Conservation (phyloP, 2,113 vertebrate genomes). For the Alaudala cheleensis region DNA sequence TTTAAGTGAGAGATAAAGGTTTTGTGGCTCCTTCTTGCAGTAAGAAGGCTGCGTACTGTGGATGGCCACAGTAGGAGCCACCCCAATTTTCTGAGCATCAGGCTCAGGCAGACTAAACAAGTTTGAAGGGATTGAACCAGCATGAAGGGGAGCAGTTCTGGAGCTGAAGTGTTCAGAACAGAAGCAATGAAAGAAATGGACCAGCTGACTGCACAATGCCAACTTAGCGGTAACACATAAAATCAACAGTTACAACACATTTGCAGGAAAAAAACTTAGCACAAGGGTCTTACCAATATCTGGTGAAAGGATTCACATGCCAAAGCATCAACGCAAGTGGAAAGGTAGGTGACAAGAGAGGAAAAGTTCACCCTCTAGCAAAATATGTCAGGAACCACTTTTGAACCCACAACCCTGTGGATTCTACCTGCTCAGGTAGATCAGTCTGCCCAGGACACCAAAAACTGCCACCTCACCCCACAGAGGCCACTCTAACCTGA, state of each 20-base stretch:
- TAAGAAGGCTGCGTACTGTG: not conserved
- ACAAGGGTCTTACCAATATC: not conserved
- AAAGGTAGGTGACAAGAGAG: not conserved
- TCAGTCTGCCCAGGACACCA: not conserved
- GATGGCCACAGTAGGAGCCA: not conserved
- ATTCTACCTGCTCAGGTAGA: not conserved
- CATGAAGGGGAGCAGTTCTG: not conserved
- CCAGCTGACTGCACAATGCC: not conserved
- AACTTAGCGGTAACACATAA: not conserved
- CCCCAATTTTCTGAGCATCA: not conserved
- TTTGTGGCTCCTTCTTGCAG: not conserved
- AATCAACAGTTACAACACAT: not conserved
- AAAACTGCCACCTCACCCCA: not conserved
- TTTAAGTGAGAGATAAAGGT: not conserved
- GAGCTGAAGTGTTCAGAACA: not conserved
- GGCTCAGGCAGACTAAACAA: not conserved
- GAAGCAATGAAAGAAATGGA: not conserved
- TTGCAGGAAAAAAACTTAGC: not conserved
- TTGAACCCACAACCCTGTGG: not conserved
- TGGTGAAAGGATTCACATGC: not conserved
- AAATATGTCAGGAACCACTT: not conserved
- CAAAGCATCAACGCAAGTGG: not conserved
- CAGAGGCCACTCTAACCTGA: not conserved
- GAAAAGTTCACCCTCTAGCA: not conserved
- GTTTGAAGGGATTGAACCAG: not conserved